Base-by-base conservation (phyloP, 1,140 invertebrate species). In the Drosophila subobscura region DNA sequence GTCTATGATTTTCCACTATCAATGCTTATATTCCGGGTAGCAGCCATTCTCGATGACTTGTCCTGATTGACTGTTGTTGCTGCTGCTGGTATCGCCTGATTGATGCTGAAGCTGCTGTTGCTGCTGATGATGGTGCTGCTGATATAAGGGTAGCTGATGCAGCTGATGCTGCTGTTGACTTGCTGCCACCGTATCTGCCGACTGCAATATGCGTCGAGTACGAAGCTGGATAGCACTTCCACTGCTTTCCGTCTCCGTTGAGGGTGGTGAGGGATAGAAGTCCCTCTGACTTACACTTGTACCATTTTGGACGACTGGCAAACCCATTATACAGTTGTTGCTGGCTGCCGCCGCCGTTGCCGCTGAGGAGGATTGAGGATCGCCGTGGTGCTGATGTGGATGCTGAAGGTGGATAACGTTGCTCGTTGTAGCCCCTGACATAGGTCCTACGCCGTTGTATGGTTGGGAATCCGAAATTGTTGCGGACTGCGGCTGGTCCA, bases 11-110 rank as follows among this genome's bases (percentile, higher is more conserved):
- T 33, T 37, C 8, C 70, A 84, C 72, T 93, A 93, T 93, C 93
- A 93, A 93, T 93, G 93, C 91, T 93, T 93, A 91, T 92, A 92
- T 91, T 92, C 91, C 75, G 91, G 91, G 90, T 91, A 92, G 46
- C 91, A 91, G 64, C 91, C 91, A 91, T 90, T 91, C 90, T 91
- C 91, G 90, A 89, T 91, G 86, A 91, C 89, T 90, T 90, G 91
- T 78, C 81, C 91, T 76, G 89, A 84, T 77, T 91, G 90, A 84
- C 89, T 91, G 89, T 90, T 91, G 89, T 90, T 91, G 89, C 89
- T 91, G 89, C 89, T 90, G 89, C 89, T 90, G 89, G 89, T 90
- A 85, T 84, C 81, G 84, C 72, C 64, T 68, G 73, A 77, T 85
- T 90, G 83, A 61, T 90, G 88, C 66, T 78, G 79, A 42, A 56